Conservation (phyloP, 2,113 vertebrate species). For the human (Homo sapiens) region DNA sequence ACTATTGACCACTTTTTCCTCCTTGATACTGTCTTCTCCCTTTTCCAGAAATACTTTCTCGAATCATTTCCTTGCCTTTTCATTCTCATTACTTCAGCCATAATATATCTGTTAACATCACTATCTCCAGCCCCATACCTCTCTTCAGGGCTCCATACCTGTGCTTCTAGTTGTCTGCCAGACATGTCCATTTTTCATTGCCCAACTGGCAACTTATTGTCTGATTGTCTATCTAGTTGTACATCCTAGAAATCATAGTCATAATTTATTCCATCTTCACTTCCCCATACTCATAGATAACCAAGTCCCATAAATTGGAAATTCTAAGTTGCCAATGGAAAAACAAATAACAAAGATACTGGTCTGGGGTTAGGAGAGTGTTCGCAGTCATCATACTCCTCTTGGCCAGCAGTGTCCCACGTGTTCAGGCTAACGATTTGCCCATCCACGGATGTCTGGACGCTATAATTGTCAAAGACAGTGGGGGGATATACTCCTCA, state of each 20-base stretch:
- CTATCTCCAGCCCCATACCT: background rate
- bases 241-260: background rate
- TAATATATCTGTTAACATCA: background rate
- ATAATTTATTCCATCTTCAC: background rate
- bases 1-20: background rate
- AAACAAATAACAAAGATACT: conserved; percentile 82
- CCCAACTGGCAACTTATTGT: too few species aligned
- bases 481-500: conserved; percentile 96
- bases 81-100: background rate
- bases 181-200: background rate
- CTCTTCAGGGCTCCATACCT: background rate
- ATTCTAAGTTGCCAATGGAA: background rate
- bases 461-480: conserved; percentile 96
- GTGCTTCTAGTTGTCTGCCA: background rate
- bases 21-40: background rate
- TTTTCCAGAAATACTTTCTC: background rate
- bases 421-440: conserved; percentile 94
- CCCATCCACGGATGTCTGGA: conserved; percentile 96
- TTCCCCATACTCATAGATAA: background rate
- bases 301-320: background rate
- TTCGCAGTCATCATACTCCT: conserved; percentile 95
- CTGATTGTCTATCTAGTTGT: background rate
- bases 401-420: conserved; percentile 97
- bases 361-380: conserved; percentile 94
- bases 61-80: background rate